Evolutionary conservation across 2,797 vertebrate species (phyloP), one percentile per base, ranked within the genome.

Genomic region (Borostomias antarcticus): DNA sequence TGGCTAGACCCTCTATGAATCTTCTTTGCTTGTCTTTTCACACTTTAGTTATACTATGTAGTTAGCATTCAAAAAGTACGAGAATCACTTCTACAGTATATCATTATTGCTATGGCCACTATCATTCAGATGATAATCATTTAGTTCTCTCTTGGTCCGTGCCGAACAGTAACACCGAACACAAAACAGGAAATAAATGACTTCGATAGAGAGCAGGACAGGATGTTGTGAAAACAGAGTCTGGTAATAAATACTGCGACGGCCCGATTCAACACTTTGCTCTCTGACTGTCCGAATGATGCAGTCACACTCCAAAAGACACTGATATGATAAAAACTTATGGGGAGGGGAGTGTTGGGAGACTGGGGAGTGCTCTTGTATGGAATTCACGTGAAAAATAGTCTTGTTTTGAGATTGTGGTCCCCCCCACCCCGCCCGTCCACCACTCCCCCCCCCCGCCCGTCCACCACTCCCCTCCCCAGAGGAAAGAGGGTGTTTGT

Each of bases 211-310:
- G 54, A 84, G 79, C 70, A 74, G 79, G 77, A 82, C 76, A 69
- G 67, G 77, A 80, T 78, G 79, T 85, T 63, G 35, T 11, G 25
- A 52, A 58, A 69, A 50, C 70, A 78, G 73, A 73, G 79, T 79
- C 79, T 48, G 11, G 70, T 74, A 74, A 91, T 91, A 92, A 92
- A 92, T 92, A 93, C 89, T 92, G 89, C 48, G 64, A 40, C 32
- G 79, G 86, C 77, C 76, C 23, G 21, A 73, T 69, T 9, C 70
- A 61, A 65, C 47, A 37, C 62, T 68, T n/a, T 57, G 66, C 64
- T 74, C 33, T 45, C 53, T 32, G 58, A 63, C 60, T 15, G 5
- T 1, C 64, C 30, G 48, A 69, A 68, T 48, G 3, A 66, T 28
- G 58, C 77, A 37, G 65, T 37, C 71, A 60, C 69, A 52, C 65